Conservation (phyloP, 2,113 vertebrate genomes). For the Onychostruthus taczanowskii region DNA sequence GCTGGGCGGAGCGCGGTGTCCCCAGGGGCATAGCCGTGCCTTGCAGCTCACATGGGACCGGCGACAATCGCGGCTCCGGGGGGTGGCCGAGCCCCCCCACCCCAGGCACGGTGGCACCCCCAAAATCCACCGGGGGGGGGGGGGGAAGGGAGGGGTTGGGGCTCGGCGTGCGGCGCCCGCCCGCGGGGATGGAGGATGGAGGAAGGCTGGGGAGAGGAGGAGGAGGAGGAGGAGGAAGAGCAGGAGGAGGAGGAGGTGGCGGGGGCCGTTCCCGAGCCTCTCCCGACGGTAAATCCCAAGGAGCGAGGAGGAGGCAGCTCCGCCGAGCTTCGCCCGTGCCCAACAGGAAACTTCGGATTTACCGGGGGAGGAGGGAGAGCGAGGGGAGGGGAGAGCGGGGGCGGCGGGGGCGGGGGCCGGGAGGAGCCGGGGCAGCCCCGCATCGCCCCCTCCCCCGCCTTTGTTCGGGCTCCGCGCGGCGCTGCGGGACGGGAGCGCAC, state of each 20-base stretch:
- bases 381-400: neutral
- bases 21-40: neutral
- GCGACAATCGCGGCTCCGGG: neutral
- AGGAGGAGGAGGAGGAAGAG: neutral
- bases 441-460: neutral
- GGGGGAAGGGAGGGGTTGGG: neutral
- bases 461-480: neutral
- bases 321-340: neutral
- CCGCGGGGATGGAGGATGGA: neutral
- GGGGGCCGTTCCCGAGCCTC: neutral
- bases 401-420: neutral
- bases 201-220: neutral
- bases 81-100: neutral
- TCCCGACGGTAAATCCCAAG: neutral
- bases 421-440: neutral
- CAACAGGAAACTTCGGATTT: neutral
- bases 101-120: neutral
- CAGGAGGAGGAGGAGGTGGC: neutral
- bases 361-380: neutral
- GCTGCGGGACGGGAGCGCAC: neutral
- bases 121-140: neutral
- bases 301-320: neutral
- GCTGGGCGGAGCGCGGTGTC: neutral
- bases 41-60: neutral
- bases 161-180: neutral